phyloP scores from a whole-genome alignment of 2,797 vertebrate species.

The Cichlasoma orientale region DNA sequence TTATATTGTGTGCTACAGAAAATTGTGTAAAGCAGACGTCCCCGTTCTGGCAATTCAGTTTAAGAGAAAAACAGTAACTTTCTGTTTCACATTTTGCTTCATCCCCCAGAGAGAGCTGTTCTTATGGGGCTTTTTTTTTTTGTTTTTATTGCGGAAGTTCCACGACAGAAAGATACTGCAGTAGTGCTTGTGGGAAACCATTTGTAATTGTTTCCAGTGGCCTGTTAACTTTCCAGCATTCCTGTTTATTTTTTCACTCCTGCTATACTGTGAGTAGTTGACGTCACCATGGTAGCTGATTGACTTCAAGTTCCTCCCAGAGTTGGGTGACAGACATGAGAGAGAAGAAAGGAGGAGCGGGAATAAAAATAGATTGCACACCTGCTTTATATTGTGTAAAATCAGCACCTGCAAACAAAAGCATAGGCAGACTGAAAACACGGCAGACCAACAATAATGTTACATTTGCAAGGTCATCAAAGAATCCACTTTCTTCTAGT shows the following conservation, averaged over 20 bases:
- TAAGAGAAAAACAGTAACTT: neutral
- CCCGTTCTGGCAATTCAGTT: neutral
- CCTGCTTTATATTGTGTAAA: slow-evolving; percentile 59
- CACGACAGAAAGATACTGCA: slow-evolving; percentile 40
- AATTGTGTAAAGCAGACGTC: neutral
- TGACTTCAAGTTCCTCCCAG: slow-evolving; percentile 52
- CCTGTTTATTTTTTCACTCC: slow-evolving; percentile 33
- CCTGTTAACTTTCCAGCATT: slow-evolving; percentile 43
- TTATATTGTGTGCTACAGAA: neutral
- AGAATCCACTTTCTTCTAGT: slow-evolving; percentile 5
- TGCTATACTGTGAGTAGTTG: slow-evolving; percentile 25
- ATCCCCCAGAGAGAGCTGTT: slow-evolving; percentile 18
- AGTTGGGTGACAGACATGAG: slow-evolving; percentile 48
- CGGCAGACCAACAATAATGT: slow-evolving; percentile 27
- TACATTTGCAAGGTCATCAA: slow-evolving; percentile 19
- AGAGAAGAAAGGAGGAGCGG: slow-evolving; percentile 55
- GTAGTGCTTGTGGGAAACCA: slow-evolving; percentile 46
- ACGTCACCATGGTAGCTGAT: slow-evolving; percentile 50
- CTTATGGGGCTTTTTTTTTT: slow-evolving; percentile 8
- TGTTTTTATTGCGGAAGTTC: slow-evolving; percentile 33
- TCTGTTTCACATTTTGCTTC: slow-evolving; percentile 5
- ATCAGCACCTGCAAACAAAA: slow-evolving; percentile 50
- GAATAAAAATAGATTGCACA: slow-evolving; percentile 59
- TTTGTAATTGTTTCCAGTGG: slow-evolving; percentile 74
- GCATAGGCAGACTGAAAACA: slow-evolving; percentile 13